Evolutionary conservation across 2,797 vertebrate species (phyloP).

Genomic region (Oreonectes daqikongensis): DNA sequence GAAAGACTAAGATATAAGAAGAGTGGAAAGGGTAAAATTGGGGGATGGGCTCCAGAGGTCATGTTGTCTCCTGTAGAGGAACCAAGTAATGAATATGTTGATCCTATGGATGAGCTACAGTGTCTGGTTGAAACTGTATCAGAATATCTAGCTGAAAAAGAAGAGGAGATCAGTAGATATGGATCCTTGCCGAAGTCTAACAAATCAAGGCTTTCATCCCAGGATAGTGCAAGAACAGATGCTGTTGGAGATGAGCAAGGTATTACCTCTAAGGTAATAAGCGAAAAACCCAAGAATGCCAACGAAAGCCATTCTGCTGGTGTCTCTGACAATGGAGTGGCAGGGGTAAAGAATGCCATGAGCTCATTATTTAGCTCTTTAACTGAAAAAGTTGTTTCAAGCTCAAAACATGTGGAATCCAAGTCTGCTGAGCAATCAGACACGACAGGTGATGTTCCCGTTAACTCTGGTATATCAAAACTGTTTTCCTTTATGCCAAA

Average conservation of each 20-base stretch:
- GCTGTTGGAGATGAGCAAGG: slow-evolving; percentile 69
- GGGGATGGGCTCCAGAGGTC: slow-evolving; percentile 72
- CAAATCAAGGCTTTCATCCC: slow-evolving; percentile 75
- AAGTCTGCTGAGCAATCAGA: slow-evolving; percentile 71
- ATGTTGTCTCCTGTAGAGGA: slow-evolving; percentile 83
- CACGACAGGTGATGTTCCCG: slow-evolving; percentile 62
- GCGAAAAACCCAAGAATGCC: slow-evolving; percentile 58
- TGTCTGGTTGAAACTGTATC: slow-evolving; percentile 95
- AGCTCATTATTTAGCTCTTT: slow-evolving; percentile 85
- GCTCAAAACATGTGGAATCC: slow-evolving; percentile 76
- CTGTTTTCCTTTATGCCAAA: slow-evolving; percentile 76
- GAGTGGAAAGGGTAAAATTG: slow-evolving; percentile 67
- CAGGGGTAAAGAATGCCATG: slow-evolving; percentile 84
- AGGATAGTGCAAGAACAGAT: slow-evolving; percentile 68
- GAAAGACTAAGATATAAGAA: slow-evolving; percentile 70
- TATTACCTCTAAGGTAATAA: slow-evolving; percentile 59
- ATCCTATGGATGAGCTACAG: slow-evolving; percentile 93
- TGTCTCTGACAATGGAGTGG: slow-evolving; percentile 65
- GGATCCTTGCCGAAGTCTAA: slow-evolving; percentile 81
- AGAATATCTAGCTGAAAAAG: slow-evolving; percentile 97
- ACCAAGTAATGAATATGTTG: slow-evolving; percentile 83
- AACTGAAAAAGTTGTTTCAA: slow-evolving; percentile 83
- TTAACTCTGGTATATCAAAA: slow-evolving; percentile 74
- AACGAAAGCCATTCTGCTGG: slow-evolving; percentile 54
- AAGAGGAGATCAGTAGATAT: slow-evolving; percentile 94